Conservation (phyloP, 2,113 vertebrate genomes). For the Myiozetetes cayanensis region DNA sequence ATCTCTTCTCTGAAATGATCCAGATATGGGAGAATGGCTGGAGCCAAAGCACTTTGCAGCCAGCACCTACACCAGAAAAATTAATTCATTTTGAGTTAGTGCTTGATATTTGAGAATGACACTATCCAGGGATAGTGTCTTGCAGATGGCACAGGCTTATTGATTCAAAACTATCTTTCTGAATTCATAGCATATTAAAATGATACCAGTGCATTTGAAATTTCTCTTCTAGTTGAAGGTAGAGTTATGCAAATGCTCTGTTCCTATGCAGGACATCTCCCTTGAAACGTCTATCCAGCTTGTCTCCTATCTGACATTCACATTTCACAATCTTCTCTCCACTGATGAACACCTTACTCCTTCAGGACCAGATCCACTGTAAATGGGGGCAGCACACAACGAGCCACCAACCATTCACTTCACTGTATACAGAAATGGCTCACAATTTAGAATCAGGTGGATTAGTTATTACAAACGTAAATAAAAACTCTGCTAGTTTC, state of each 20-base stretch:
- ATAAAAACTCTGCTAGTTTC: background rate
- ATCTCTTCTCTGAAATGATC: background rate
- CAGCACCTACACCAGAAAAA: background rate
- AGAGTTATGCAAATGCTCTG: background rate
- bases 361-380: background rate
- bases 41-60: background rate
- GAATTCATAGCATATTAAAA: background rate
- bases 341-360: accelerated
- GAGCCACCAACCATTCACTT: background rate
- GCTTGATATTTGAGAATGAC: background rate
- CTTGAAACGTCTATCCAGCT: background rate
- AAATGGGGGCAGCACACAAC: background rate
- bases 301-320: background rate
- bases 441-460: background rate
- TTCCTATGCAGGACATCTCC: background rate
- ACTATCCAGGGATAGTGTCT: background rate
- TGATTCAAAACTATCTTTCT: background rate
- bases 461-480: background rate
- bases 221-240: background rate
- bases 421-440: background rate
- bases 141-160: background rate
- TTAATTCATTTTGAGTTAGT: background rate
- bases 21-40: background rate
- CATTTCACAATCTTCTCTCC: background rate
- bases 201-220: background rate